Evolutionary conservation across 2,888 invertebrate species (phyloP).

Genomic region (Neoascia interrupta): DNA sequence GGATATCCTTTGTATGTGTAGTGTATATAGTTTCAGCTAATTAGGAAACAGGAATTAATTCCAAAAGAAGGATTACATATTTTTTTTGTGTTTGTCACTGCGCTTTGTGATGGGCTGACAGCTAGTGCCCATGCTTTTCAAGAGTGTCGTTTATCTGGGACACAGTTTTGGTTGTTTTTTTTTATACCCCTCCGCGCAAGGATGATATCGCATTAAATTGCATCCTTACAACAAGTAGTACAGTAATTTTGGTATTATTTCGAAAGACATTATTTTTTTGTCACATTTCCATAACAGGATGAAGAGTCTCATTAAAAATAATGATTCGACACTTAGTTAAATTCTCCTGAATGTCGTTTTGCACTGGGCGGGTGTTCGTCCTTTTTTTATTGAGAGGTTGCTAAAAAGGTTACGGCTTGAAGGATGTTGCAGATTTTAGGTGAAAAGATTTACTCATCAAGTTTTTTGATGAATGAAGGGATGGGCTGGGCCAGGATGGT

Average conservation of each 20-base stretch:
- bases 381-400: background rate
- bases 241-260: constrained; percentile 15
- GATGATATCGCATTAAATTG: constrained; percentile 57
- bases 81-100: background rate
- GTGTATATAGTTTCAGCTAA: constrained; percentile 17
- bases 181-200: constrained; percentile 13
- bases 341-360: constrained; percentile 61
- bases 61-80: constrained; percentile 13
- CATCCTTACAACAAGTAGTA: constrained; percentile 38
- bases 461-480: constrained; percentile 47
- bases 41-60: constrained; percentile 34
- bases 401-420: constrained; percentile 14
- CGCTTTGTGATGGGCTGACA: background rate
- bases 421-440: constrained; percentile 9
- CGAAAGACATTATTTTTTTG: background rate
- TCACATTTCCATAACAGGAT: constrained; percentile 42
- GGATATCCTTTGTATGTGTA: constrained; percentile 11
- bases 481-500: constrained; percentile 42
- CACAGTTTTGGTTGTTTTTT: background rate
- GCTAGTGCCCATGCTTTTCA: background rate
- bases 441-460: constrained; percentile 45
- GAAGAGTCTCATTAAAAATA: constrained; percentile 68
- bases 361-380: constrained; percentile 13
- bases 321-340: constrained; percentile 69
- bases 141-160: constrained; percentile 49